Evolutionary conservation across 2,797 vertebrate genomes (phyloP), one percentile per base, ranked within the genome.

Genomic region (Ctenosaura bakeri): DNA sequence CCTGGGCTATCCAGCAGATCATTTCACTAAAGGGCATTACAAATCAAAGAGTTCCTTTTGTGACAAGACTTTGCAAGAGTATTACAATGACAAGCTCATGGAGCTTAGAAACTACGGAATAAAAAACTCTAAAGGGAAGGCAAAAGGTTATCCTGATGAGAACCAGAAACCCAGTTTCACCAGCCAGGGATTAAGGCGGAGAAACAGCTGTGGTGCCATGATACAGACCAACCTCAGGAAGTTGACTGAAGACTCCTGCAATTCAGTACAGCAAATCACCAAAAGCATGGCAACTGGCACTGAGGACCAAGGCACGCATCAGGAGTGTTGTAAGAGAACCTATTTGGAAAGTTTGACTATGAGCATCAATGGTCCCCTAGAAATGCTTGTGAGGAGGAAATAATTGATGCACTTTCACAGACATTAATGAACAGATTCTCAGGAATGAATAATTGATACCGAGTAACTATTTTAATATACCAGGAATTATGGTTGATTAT

Each of bases 21-120:
- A 5, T 78, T 1, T 29, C n/a, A n/a, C 66, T 38, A 86, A 50
- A 52, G 14, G 42, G 42, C 88, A 77, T 38, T 71, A 16, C 0
- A 2, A 88, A 42, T 2, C 8, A 79, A 85, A 83, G 50, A 7
- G 69, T 0, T 52, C 56, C 77, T 95, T 96, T 92, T 89, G n/a
- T 0, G 94, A 96, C 88, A 95, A 96, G 52, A 94, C 90, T 0
- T 0, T 95, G 94, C 90, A 96, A 42, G 95, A 96, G 0, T 95
- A 96, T n/a, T 95, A 96, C 85, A 81, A 50, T 0, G 91, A 95
- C 86, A 95, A 93, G 76, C 91, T 94, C 0, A 4, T 87, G 89
- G 94, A 95, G 88, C 94, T 95, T 88, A 92, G 92, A 20, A 94
- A 32, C 93, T 90, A 73, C 0, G 85, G 62, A 6, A 74, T 88